Percentiles rank a stretch among this genome's conserved stretches.
Conservation (phyloP, 2,888 invertebrate species). For the Galeopsomyia nigrocyanea region DNA sequence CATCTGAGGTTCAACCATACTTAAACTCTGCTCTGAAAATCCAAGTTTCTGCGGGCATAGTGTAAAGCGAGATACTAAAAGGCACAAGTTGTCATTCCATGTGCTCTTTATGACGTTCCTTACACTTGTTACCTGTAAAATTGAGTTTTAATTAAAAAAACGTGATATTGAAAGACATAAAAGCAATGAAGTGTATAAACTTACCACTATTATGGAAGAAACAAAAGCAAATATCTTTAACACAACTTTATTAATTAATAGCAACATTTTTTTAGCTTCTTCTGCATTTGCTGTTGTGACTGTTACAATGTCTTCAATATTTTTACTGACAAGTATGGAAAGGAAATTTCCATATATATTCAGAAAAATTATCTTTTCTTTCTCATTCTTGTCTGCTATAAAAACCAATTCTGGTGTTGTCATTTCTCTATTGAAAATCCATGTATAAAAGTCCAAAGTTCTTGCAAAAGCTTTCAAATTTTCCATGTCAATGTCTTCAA, state of each 20-base stretch:
- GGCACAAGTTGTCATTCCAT: not conserved
- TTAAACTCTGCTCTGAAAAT: slow-evolving; percentile 70
- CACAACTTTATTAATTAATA: not conserved
- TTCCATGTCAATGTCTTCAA: slow-evolving; percentile 53
- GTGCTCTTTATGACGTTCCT: not conserved
- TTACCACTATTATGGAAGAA: not conserved
- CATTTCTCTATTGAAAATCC: slow-evolving; percentile 56
- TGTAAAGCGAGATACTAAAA: slow-evolving; percentile 59
- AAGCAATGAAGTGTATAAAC: not conserved
- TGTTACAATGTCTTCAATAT: not conserved
- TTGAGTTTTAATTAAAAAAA: too few relatives aligned
- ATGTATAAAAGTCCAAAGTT: slow-evolving; percentile 68
- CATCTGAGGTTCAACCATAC: slow-evolving; percentile 63
- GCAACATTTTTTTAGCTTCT: not conserved
- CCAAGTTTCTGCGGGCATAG: slow-evolving; percentile 68
- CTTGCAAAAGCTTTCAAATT: slow-evolving; percentile 67
- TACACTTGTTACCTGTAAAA: not conserved
- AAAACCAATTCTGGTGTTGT: not conserved
- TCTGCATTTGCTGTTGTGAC: not conserved
- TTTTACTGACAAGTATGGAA: not conserved
- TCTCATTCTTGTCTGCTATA: not conserved
- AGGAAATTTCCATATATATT: not conserved
- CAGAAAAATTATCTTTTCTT: not conserved
- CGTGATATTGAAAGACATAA: too few relatives aligned
- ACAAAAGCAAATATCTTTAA: not conserved